phyloP scores from a whole-genome alignment of 2,797 vertebrate genomes.

The Scolopax bukidnonensis region DNA sequence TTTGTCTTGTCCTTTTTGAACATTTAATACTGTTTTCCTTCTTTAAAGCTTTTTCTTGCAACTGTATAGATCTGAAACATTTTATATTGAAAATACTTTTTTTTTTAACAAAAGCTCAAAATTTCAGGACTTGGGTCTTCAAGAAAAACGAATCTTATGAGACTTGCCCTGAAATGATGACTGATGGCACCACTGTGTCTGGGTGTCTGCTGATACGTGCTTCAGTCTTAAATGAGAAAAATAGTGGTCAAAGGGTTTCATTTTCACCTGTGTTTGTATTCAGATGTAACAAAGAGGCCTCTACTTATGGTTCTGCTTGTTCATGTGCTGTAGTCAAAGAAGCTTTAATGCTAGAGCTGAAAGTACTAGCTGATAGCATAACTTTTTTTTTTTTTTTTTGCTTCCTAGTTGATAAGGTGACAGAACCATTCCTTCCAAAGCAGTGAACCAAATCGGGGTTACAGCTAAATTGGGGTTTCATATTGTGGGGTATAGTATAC shows the following conservation, averaged over 20 bases:
- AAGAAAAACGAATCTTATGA: not conserved
- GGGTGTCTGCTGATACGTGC: not conserved
- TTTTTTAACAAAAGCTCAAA: not conserved
- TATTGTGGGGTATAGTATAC: fast-evolving
- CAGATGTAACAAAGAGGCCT: not conserved
- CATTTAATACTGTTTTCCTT: not conserved
- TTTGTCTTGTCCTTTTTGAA: not conserved
- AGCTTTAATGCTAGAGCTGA: not conserved
- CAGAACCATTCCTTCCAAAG: not conserved
- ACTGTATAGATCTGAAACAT: not conserved
- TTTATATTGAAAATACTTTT: not conserved
- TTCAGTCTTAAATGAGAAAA: not conserved
- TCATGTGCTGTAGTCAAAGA: not conserved
- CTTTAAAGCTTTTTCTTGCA: not conserved
- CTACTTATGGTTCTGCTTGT: not conserved
- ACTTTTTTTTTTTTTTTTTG: not conserved
- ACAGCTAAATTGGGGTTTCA: not conserved
- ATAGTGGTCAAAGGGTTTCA: not conserved
- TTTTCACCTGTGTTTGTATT: not conserved
- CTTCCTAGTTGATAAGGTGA: not conserved
- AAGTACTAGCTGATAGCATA: not conserved
- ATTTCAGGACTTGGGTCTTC: not conserved
- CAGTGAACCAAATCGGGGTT: not conserved
- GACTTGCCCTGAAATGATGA: not conserved
- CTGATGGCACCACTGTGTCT: not conserved